A percentile compares a stretch with the other conserved stretches of the same genome.
These are phyloP conservation scores for Aphaenogaster rudis DNA, from an alignment of 1,140 invertebrate genomes.

Conservation along the genomic window DNA sequence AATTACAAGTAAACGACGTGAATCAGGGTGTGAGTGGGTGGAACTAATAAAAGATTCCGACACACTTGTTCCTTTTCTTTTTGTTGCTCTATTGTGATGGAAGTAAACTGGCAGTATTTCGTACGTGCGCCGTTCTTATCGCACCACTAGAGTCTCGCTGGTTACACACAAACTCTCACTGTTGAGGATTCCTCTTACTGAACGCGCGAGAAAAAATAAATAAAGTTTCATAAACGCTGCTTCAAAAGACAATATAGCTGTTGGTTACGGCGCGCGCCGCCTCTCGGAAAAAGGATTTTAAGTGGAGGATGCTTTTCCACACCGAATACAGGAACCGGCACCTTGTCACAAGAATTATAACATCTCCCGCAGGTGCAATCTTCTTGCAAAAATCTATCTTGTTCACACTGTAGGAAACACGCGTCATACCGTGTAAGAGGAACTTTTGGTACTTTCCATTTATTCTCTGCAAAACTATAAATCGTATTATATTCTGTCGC, in stretches of 20 bases:
- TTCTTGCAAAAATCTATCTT: conserved; percentile 47
- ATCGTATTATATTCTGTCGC: background rate
- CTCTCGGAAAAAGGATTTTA: conserved; percentile 54
- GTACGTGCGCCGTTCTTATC: conserved; percentile 34
- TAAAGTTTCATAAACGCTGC: conserved; percentile 58
- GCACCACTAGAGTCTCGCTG: background rate
- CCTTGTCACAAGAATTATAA: conserved; percentile 43
- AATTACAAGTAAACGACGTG: conserved; percentile 50
- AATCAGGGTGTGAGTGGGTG: conserved; percentile 2
- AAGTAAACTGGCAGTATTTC: conserved; percentile 8
- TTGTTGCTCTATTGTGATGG: conserved; percentile 16
- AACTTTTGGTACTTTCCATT: conserved; percentile 9
- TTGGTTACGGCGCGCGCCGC: conserved; percentile 14
- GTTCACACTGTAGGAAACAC: background rate
- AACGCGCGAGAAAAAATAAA: conserved; percentile 30
- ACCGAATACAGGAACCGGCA: background rate
- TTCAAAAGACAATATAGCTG: conserved; percentile 39
- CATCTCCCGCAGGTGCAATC: conserved; percentile 10
- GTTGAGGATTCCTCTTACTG: background rate
- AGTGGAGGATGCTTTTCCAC: conserved; percentile 14
- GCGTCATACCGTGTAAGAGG: background rate
- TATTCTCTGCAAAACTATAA: background rate
- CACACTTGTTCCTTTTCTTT: background rate
- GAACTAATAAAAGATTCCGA: conserved; percentile 43
- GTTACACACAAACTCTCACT: conserved; percentile 29